Evolutionary conservation across 2,797 vertebrate species (phyloP), one percentile per base, ranked within the genome.

Genomic region (Pelodytes ibericus): DNA sequence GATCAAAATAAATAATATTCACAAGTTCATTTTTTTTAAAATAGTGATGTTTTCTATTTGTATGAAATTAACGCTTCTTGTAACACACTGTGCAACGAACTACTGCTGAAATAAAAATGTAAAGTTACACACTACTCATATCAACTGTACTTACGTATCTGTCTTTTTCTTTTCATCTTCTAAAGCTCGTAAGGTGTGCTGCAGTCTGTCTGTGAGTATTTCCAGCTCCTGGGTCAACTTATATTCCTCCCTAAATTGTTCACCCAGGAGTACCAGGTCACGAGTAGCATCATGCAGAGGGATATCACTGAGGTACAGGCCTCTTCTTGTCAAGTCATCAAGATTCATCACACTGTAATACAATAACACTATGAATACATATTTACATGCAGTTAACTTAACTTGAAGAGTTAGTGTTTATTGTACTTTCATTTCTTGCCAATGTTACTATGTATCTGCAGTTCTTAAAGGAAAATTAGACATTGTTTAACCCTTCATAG

Each of bases 161-260:
- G 98, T 99, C 87, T 99, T 99, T 82, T 99, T 99, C 89, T 99
- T 99, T 83, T 99, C 98, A 36, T 99, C 97, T 84, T 99, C 98
- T 83, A 99, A 85, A 2, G 97, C 97, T 59, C 98, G 89, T 20
- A 99, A 90, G 0, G 98, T 99, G 88, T 99, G 98, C 88, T 99
- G 98, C 80, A 99, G 92, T 25, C 96, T 92, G 84, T 99, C 98
- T 0, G 98, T 99, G 75, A 99, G 89, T 83, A 99, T 99, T 85
- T 99, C 98, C 80, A 99, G 89, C 87, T 99, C 97, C 75, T 99
- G 96, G 1, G 98, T 99, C 83, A 99, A 88, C 79, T 99, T 99
- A 87, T 99, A 99, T 83, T 99, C 98, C 86, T 99, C 98, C 56
- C 97, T 90, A 85, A 99, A 99, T 86, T 99, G 98, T 80, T 99